Evolutionary conservation across 2,797 vertebrate genomes (phyloP).

Genomic region (Melanotaenia trifasciata): DNA sequence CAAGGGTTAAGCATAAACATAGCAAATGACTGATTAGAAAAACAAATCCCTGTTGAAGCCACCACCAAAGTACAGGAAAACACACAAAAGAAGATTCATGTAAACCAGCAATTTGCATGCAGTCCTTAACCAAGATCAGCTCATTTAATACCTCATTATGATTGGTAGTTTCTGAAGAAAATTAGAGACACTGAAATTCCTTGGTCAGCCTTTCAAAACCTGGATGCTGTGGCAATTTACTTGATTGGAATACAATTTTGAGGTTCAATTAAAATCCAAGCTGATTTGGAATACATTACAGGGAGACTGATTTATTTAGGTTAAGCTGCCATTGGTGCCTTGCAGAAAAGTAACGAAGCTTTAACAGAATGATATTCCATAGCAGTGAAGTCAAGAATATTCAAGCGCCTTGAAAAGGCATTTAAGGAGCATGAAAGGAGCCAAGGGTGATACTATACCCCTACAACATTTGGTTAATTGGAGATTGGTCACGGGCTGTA

Average conservation of each 20-base stretch:
- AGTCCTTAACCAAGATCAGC: conserved; percentile 36
- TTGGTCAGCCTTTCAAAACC: conserved; percentile 71
- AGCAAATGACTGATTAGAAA: conserved; percentile 37
- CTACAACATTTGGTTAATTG: conserved; percentile 86
- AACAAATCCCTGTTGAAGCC: conserved; percentile 13
- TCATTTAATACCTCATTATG: conserved; percentile 57
- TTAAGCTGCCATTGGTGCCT: conserved; percentile 76
- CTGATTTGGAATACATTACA: conserved; percentile 73
- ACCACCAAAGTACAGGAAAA: conserved; percentile 35
- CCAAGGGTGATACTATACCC: conserved; percentile 81
- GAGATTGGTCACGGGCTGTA: conserved; percentile 84
- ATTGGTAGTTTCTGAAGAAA: conserved; percentile 49
- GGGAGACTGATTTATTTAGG: conserved; percentile 85
- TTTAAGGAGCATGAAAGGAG: conserved; percentile 81
- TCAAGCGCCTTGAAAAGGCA: conserved; percentile 72
- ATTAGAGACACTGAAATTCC: conserved; percentile 58
- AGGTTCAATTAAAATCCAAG: conserved; percentile 74
- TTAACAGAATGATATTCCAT: conserved; percentile 73
- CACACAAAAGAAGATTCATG: conserved; percentile 39
- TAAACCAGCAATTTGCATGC: conserved; percentile 35
- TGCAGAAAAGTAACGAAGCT: conserved; percentile 61
- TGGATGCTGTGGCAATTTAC: conserved; percentile 61
- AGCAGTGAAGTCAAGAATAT: conserved; percentile 72
- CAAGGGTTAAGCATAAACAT: conserved; percentile 46
- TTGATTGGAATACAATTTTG: conserved; percentile 72